Evolutionary conservation across 2,888 invertebrate genomes (phyloP).

Genomic region (Pheosia gnoma): DNA sequence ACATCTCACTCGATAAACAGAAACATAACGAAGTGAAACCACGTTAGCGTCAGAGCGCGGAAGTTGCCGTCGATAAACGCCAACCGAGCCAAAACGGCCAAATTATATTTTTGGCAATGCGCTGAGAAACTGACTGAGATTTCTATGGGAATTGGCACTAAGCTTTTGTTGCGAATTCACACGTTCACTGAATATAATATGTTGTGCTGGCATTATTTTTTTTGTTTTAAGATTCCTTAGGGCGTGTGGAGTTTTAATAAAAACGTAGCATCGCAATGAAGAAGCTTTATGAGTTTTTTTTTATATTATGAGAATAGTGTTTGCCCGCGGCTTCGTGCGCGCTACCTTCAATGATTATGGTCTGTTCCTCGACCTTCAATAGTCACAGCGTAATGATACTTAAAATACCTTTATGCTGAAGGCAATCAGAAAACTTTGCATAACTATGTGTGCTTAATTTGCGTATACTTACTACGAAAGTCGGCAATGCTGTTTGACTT

Average conservation of each 20-base stretch:
- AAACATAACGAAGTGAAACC: slow-evolving; percentile 31
- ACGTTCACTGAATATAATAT: slow-evolving; percentile 30
- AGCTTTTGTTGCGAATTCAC: slow-evolving; percentile 25
- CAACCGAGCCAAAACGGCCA: slow-evolving; percentile 44
- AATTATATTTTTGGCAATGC: slow-evolving; percentile 45
- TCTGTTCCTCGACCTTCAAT: too few species aligned
- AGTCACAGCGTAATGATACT: too few species aligned
- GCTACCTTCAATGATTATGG: too few species aligned
- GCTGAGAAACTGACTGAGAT: slow-evolving; percentile 27
- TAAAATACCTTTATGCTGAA: too few species aligned
- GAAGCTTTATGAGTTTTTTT: too few species aligned
- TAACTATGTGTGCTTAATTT: too few species aligned
- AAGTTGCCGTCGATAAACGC: slow-evolving; percentile 42
- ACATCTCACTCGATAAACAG: slow-evolving; percentile 28
- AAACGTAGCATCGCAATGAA: too few species aligned
- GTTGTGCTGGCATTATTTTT: not conserved
- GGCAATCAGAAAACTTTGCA: too few species aligned
- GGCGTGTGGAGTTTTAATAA: not conserved
- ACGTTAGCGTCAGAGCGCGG: slow-evolving; percentile 35
- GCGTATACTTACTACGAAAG: too few species aligned
- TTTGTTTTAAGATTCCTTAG: not conserved
- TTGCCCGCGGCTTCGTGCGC: too few species aligned
- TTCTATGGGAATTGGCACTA: slow-evolving; percentile 44
- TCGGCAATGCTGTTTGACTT: too few species aligned
- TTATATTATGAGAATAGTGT: too few species aligned